A percentile compares a stretch with the other conserved stretches of the same genome.
These are phyloP conservation scores for Tamandua tetradactyla DNA, from an alignment of 2,797 vertebrate genomes.

Conservation along the genomic window DNA sequence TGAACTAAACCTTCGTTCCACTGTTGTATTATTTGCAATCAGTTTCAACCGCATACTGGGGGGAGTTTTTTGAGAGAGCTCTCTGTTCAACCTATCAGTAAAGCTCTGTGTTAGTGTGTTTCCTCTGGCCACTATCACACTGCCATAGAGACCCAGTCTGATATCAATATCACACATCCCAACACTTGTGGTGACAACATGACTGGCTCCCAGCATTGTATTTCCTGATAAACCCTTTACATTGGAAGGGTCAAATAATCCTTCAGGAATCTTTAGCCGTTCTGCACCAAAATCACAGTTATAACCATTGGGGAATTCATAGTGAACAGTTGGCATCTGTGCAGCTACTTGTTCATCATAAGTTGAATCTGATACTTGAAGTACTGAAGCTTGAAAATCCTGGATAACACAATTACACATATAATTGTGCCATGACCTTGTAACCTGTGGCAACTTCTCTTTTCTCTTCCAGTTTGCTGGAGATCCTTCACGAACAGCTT, in stretches of 20 bases:
- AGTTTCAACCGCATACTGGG: no score
- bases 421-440: constrained; percentile 98
- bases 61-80: constrained; percentile 99
- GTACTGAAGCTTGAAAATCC: constrained; percentile 97
- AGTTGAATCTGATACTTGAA: constrained; percentile 98
- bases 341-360: constrained; percentile 99
- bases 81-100: constrained; percentile 96
- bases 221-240: constrained; percentile 99
- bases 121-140: constrained; percentile 97
- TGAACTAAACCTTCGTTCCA: no score
- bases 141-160: constrained; percentile 97
- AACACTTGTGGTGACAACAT: constrained; percentile 98
- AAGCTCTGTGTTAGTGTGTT: constrained; percentile 99
- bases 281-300: constrained; percentile 99
- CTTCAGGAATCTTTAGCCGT: constrained; percentile 98
- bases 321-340: constrained; percentile 99
- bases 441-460: constrained; percentile 97
- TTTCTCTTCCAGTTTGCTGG: constrained; percentile 98
- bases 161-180: constrained; percentile 99
- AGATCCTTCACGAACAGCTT: constrained; percentile 94
- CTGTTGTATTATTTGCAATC: no score
- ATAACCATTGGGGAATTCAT: constrained; percentile 98
- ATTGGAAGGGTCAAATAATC: constrained; percentile 98
- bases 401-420: constrained; percentile 99
- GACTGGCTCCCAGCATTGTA: constrained; percentile 98